A percentile compares a stretch with the other conserved stretches of the same genome.
phyloP scores from a whole-genome alignment of 64 coral and sea anemone species.

The Montipora cactus region DNA sequence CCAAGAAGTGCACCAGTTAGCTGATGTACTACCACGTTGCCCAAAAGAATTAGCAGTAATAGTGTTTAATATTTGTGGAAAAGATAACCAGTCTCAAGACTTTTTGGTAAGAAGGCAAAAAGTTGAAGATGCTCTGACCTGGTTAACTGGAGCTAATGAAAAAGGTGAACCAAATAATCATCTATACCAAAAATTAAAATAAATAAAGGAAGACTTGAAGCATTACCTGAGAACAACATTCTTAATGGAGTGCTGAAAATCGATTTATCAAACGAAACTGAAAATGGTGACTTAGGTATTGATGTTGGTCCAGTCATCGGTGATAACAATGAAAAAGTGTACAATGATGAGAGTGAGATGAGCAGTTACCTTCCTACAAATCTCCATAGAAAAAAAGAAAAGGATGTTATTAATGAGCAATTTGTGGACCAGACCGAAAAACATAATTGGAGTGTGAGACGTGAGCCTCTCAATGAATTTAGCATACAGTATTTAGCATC shows the following conservation, averaged over 20 bases:
- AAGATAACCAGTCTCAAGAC: constrained; percentile 31
- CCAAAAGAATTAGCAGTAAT: constrained; percentile 43
- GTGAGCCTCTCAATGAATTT: constrained; percentile 55
- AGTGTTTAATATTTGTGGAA: not conserved
- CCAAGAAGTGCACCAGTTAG: constrained; percentile 35
- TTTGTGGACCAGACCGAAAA: not conserved
- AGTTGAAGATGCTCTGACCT: constrained; percentile 7
- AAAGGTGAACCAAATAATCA: constrained; percentile 39
- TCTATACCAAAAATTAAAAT: constrained; percentile 18
- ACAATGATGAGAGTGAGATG: constrained; percentile 40
- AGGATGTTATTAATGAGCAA: constrained; percentile 38
- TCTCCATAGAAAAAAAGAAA: constrained; percentile 40
- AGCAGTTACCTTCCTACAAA: constrained; percentile 69
- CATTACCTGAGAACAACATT: not conserved
- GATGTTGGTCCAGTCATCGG: not conserved
- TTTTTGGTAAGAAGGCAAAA: constrained; percentile 26
- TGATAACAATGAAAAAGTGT: constrained; percentile 25
- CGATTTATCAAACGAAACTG: not conserved
- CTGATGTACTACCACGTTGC: constrained; percentile 39
- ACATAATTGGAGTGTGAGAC: constrained; percentile 9
- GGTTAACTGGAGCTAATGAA: constrained; percentile 35
- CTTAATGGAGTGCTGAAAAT: not conserved
- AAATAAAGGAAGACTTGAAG: not conserved
- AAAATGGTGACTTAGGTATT: not conserved
- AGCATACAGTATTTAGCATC: constrained; percentile 22